A percentile compares a stretch with the other conserved stretches of the same genome.
Evolutionary conservation across 1,140 invertebrate genomes (phyloP).

Genomic region (Apis dorsata): DNA sequence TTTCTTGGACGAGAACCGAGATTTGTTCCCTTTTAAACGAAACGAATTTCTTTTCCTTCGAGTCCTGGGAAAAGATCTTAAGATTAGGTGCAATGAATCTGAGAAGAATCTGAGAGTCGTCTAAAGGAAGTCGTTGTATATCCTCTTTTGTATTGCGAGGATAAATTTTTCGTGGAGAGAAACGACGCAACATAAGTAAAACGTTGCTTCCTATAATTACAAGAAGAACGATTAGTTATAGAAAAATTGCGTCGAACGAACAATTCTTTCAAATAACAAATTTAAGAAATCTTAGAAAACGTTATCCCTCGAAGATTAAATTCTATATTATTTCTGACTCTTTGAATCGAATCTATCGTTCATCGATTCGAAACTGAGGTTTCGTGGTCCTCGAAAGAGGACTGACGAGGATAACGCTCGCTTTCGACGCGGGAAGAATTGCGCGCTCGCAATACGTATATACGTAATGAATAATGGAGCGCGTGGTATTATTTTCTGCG

Average conservation of each 20-base stretch:
- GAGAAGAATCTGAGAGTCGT: background rate
- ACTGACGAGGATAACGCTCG: too few relatives aligned
- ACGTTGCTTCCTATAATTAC: background rate
- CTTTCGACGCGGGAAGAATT: background rate
- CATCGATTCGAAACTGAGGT: too few relatives aligned
- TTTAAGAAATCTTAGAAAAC: too few relatives aligned
- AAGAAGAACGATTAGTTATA: too few relatives aligned
- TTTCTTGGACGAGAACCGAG: background rate
- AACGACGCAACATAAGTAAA: background rate
- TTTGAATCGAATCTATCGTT: too few relatives aligned
- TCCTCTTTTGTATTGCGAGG: background rate
- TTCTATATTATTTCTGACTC: too few relatives aligned
- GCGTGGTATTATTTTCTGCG: conserved; percentile 65
- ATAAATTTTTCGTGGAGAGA: background rate
- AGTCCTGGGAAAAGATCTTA: conserved; percentile 2
- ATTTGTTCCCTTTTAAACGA: background rate
- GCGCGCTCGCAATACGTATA: conserved; percentile 49
- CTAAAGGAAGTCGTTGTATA: conserved; percentile 10
- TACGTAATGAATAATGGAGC: conserved; percentile 61
- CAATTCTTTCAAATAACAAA: too few relatives aligned
- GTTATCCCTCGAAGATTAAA: too few relatives aligned
- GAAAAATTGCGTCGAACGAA: too few relatives aligned
- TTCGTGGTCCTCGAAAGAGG: too few relatives aligned
- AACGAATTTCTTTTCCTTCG: background rate
- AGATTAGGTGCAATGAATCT: background rate